These are phyloP conservation scores for Etheostoma perlongum DNA, from an alignment of 2,797 vertebrate species.

Conservation along the genomic window DNA sequence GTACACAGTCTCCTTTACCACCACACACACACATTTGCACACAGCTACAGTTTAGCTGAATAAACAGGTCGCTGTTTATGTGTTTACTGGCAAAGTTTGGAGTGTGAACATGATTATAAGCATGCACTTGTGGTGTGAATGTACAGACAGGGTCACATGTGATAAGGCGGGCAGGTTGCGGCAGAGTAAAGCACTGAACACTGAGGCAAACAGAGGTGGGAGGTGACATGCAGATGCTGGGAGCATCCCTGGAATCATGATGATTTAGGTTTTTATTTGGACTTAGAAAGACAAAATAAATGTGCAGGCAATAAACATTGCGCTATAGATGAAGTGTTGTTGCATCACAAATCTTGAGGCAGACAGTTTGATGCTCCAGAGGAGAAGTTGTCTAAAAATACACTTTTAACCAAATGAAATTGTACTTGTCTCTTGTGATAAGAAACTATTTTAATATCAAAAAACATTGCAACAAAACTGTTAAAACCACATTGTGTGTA, in stretches of 20 bases:
- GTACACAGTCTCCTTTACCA: constrained; percentile 71
- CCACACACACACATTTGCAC: constrained; percentile 43
- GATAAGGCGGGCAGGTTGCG: constrained; percentile 47
- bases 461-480: not conserved
- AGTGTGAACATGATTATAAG: constrained; percentile 50
- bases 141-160: constrained; percentile 8
- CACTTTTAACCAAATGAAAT: not conserved
- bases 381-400: not conserved
- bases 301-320: not conserved
- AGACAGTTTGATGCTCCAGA: not conserved
- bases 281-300: constrained; percentile 21
- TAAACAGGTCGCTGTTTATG: constrained; percentile 68
- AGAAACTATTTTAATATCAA: not conserved
- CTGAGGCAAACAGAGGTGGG: constrained; percentile 56
- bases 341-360: not conserved
- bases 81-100: constrained; percentile 67
- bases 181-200: constrained; percentile 32
- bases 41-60: constrained; percentile 60
- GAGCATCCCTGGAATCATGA: not conserved
- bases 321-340: not conserved
- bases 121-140: constrained; percentile 15
- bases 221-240: not conserved
- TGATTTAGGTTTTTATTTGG: constrained; percentile 10
- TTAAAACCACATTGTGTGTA: not conserved
- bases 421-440: not conserved